These are phyloP conservation scores for Limnephilus auricula DNA, from an alignment of 2,888 invertebrate genomes.

Conservation along the genomic window DNA sequence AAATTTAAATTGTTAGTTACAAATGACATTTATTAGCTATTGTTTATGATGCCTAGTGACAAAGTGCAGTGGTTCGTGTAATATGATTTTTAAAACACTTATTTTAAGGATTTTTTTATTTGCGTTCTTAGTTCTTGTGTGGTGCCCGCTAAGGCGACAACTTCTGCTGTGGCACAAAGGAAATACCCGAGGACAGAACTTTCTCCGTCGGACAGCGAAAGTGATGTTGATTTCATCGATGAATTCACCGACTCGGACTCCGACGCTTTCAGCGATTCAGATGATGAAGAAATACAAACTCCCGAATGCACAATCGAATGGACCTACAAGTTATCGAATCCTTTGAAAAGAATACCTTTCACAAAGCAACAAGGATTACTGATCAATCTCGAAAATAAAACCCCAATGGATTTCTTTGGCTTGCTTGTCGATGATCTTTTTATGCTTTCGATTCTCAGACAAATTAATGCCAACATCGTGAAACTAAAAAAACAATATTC, in stretches of 20 bases:
- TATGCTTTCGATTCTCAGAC: neutral
- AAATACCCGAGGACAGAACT: neutral
- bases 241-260: constrained; percentile 26
- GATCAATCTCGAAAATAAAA: neutral
- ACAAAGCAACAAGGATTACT: neutral
- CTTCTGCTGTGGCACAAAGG: neutral
- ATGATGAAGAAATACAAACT: neutral
- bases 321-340: constrained; percentile 3
- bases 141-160: neutral
- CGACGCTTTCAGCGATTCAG: neutral
- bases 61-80: neutral
- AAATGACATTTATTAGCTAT: neutral
- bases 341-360: constrained; percentile 3
- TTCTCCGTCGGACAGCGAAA: neutral
- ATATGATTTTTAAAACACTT: constrained; percentile 14
- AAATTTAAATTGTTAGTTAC: too few species aligned
- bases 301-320: neutral
- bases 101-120: constrained; percentile 27
- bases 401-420: neutral
- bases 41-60: neutral
- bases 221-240: constrained; percentile 2
- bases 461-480: neutral
- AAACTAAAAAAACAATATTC: neutral
- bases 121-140: constrained; percentile 35
- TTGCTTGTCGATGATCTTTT: neutral